phyloP scores from a whole-genome alignment of 2,888 invertebrate species.

The Dryobota labecula region DNA sequence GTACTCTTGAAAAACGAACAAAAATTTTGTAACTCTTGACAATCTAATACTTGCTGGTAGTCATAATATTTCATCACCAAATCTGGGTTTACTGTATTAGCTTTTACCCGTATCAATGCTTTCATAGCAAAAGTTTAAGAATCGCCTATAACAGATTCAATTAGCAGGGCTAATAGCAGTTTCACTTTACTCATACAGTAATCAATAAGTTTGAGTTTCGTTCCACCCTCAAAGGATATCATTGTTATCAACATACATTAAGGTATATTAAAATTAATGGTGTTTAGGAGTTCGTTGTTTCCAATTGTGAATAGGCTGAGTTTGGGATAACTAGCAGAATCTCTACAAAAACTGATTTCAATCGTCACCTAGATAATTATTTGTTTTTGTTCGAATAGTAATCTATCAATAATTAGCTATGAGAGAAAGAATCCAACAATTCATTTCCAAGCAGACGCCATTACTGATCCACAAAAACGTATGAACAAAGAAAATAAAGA shows the following conservation, averaged over 20 bases:
- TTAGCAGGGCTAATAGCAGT: slow-evolving; percentile 33
- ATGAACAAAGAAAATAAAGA: background rate
- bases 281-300: slow-evolving; percentile 17
- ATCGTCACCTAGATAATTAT: background rate
- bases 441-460: background rate
- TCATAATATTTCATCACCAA: background rate
- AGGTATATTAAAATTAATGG: slow-evolving; percentile 31
- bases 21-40: no score
- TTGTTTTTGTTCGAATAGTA: background rate
- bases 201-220: slow-evolving; percentile 26
- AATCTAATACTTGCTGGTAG: background rate
- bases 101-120: background rate
- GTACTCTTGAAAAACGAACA: no score
- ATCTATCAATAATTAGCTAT: background rate
- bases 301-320: background rate
- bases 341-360: background rate
- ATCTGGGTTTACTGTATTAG: background rate
- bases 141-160: slow-evolving; percentile 40
- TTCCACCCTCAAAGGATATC: slow-evolving; percentile 17
- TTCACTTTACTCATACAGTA: slow-evolving; percentile 20
- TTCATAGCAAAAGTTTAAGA: slow-evolving; percentile 23
- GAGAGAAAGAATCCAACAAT: background rate
- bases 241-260: slow-evolving; percentile 28
- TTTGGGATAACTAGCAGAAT: background rate
- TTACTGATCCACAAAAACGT: background rate